Base-by-base conservation (phyloP, 2,797 vertebrate species). In the Crocidura indochinensis region DNA sequence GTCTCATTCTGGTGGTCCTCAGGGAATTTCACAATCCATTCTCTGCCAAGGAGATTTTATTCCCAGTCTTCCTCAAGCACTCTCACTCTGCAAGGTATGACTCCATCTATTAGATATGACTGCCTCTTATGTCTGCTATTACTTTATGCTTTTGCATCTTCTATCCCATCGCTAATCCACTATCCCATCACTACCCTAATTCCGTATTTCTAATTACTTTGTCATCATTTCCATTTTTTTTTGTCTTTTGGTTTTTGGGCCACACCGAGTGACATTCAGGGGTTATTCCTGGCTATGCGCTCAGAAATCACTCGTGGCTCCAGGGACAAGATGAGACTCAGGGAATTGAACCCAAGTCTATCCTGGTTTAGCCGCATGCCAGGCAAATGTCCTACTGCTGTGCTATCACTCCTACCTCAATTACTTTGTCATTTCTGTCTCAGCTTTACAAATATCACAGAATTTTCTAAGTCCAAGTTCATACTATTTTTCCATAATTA, bases 401-500 rank as follows among this genome's bases (percentile, higher is more conserved):
- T 38, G 38, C 38, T 38, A 38, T 38, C 38, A 5, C 38, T 38
- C 38, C 38, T 2, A 5, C 38, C 38, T 5, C 38, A 60, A 47
- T 86, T 74, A 79, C 73, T 73, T 2, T 62, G 51, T 69, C 38
- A 2, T 85, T 85, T 78, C 46, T 68, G 29, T 51, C 49, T 87
- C n/a, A 26, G 26, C 38, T 91, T 82, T 65, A 67, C 10, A 72
- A 77, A 60, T 90, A 24, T 77, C 46, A 38, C 51, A 24, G 56
- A 44, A 8, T 2, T 10, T 44, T 82, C n/a, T 51, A 60, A 67
- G 49, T 6, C 67, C 51, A 68, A 73, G 10, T 68, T 67, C 27
- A 8, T 14, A 77, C 29, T 29, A 60, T 10, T 38, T 20, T 10
- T 2, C 8, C 14, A 85, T 49, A 92, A 83, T 20, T n/a, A 29